Conservation (phyloP, 2,888 invertebrate genomes). For the Ophion costatus region DNA sequence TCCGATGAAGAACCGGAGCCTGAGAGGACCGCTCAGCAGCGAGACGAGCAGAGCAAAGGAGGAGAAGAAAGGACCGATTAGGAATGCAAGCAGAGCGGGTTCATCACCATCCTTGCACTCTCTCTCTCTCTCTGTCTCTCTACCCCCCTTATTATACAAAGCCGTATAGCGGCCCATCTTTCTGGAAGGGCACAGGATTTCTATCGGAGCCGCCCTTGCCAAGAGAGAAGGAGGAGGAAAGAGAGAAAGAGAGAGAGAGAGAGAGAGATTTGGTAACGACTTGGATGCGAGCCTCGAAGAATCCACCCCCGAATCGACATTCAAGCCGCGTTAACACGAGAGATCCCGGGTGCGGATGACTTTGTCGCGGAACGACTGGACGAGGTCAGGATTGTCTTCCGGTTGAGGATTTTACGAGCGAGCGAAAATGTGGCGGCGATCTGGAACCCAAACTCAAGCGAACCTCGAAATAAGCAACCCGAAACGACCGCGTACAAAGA, state of each 20-base stretch:
- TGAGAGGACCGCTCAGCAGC: not conserved
- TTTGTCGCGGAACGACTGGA: not conserved
- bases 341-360: not conserved
- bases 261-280: too few species aligned
- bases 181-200: slow-evolving; percentile 17
- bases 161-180: not conserved
- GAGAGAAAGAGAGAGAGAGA: too few species aligned
- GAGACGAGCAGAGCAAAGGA: slow-evolving; percentile 4
- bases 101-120: not conserved
- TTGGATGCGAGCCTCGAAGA: not conserved
- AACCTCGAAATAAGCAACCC: too few species aligned
- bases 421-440: too few species aligned
- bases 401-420: too few species aligned
- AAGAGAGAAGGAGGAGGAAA: not conserved
- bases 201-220: not conserved
- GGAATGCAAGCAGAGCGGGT: slow-evolving; percentile 1
- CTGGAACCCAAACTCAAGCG: too few species aligned
- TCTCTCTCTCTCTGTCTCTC: not conserved
- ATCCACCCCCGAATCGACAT: slow-evolving; percentile 16
- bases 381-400: too few species aligned
- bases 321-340: slow-evolving; percentile 8
- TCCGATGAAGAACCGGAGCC: slow-evolving; percentile 17
- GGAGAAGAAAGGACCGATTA: slow-evolving; percentile 35
- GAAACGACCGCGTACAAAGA: too few species aligned
- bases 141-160: not conserved